Evolutionary conservation across 1,140 invertebrate species (phyloP), one percentile per base, ranked within the genome.

Genomic region (Himalopsyche phryganea): DNA sequence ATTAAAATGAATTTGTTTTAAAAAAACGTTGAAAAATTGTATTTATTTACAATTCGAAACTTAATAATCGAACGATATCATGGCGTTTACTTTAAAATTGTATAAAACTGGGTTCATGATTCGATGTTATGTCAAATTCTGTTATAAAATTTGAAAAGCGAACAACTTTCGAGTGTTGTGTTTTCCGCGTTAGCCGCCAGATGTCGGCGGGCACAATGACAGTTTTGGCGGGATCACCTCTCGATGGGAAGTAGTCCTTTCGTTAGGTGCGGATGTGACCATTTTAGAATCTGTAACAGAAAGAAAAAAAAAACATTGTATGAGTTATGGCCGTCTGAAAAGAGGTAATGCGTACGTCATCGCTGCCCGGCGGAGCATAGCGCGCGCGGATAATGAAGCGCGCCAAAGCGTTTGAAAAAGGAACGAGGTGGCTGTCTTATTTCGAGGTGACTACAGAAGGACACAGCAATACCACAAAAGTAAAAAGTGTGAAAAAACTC

Each of bases 261-360:
- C 23, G 3, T 3, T 28, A 3, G 23, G 23, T 28, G 23, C 23
- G 49, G 49, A 41, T 51, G 49, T 41, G 49, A 51, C 49, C 49
- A 51, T 51, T 51, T 51, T 51, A 51, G 49, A 51, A 51, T 51
- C 49, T 51, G 49, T 41, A 51, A 51, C 49, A 51, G 49, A 51
- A 40, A 51, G 38, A 51, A 51, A 51, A 51, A 36, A 51, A 9
- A 13, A 13, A 28, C 23, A 28, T 28, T 28, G 23, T 15, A 42
- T 51, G 49, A 51, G 49, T 51, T 18, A 51, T 41, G 49, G 38
- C 36, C 36, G 38, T 23, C 14, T 51, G 49, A 41, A 51, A 42
- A 38, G 49, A 51, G 49, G 49, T 32, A 42, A 51, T 51, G 35
- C 49, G 49, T 51, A 51, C 38, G 49, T 51, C 49, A 51, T 42